These are phyloP conservation scores for Pantherophis guttatus DNA, from an alignment of 2,113 vertebrate species.

Conservation along the genomic window DNA sequence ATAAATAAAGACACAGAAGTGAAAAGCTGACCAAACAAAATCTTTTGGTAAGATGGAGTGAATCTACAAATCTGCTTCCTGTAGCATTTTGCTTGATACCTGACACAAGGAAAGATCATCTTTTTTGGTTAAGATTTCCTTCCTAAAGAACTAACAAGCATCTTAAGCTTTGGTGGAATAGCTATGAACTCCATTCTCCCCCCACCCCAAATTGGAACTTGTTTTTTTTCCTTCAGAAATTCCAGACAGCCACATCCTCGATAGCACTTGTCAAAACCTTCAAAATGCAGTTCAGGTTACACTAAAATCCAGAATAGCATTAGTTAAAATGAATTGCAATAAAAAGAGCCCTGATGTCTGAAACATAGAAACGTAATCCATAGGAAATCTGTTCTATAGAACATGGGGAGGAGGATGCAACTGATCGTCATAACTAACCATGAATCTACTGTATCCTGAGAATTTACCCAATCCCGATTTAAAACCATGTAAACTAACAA, in stretches of 20 bases:
- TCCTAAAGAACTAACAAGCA: background rate
- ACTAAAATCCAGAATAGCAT: background rate
- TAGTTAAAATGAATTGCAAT: background rate
- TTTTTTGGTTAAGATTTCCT: slow-evolving; percentile 2
- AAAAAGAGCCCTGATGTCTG: background rate
- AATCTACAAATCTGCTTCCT: slow-evolving; percentile 10
- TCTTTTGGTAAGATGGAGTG: background rate
- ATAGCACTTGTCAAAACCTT: background rate
- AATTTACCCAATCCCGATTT: background rate
- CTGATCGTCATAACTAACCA: background rate
- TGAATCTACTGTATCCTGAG: background rate
- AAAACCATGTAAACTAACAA: background rate
- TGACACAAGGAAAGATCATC: slow-evolving; percentile 13
- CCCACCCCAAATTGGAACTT: background rate
- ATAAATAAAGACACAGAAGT: background rate
- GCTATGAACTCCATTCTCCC: background rate
- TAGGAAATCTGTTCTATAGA: background rate
- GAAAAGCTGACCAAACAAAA: slow-evolving; percentile 20
- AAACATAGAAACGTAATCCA: background rate
- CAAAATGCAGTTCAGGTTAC: background rate
- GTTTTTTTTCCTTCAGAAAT: background rate
- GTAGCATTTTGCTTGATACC: background rate
- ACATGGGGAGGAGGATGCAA: background rate
- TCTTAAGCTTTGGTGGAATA: background rate
- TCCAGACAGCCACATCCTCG: background rate